Percentiles rank a stretch among this genome's conserved stretches.
phyloP scores from a whole-genome alignment of 1,140 invertebrate species.

The Bicyclus anynana region DNA sequence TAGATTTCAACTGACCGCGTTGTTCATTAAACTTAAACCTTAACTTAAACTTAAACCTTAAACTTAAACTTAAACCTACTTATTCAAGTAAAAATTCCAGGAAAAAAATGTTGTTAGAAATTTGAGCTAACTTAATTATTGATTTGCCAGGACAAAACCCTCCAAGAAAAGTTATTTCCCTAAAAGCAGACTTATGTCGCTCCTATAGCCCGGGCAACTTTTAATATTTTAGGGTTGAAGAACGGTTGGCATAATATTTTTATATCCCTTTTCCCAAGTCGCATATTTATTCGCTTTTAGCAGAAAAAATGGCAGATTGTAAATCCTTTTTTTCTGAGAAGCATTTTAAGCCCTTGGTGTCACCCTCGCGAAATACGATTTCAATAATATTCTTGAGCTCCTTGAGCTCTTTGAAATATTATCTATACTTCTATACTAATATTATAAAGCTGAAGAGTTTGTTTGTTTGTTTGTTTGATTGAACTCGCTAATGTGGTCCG shows the following conservation, averaged over 20 bases:
- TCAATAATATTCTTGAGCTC: background rate
- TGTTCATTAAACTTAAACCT: no score
- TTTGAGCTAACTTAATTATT: no score
- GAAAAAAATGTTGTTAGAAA: no score
- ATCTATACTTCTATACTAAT: no score
- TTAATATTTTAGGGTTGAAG: background rate
- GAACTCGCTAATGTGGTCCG: no score
- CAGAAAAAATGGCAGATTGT: background rate
- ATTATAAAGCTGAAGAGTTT: no score
- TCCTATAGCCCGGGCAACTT: background rate
- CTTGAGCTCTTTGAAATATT: no score
- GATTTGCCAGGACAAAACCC: slow-evolving; percentile 4
- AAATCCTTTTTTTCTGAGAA: background rate
- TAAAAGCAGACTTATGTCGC: background rate
- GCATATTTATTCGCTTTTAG: background rate
- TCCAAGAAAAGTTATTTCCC: background rate
- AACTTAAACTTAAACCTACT: no score
- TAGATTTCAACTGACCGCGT: no score
- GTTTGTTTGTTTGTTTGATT: no score
- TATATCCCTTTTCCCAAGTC: background rate
- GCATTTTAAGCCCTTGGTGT: background rate
- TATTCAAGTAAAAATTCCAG: no score
- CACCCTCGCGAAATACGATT: background rate
- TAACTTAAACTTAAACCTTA: no score
- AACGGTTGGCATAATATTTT: background rate